These are phyloP conservation scores for Neolamprologus devosi DNA, from an alignment of 2,113 vertebrate genomes.

Conservation along the genomic window DNA sequence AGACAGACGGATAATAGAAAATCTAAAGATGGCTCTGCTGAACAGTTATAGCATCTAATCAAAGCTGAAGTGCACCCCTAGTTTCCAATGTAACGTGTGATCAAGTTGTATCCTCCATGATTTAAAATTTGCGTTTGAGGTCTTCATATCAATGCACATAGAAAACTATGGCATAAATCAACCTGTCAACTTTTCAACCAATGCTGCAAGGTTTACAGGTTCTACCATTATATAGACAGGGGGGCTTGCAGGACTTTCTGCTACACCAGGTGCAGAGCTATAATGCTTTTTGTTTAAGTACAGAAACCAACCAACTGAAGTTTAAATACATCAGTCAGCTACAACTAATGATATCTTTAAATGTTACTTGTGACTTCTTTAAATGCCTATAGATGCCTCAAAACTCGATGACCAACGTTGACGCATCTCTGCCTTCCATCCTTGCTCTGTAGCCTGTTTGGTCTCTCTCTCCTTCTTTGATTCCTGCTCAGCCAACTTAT, in stretches of 20 bases:
- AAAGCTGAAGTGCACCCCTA: background rate
- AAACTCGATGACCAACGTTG: background rate
- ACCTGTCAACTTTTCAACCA: background rate
- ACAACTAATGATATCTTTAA: background rate
- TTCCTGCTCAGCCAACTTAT: background rate
- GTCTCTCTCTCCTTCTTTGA: background rate
- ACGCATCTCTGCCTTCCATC: background rate
- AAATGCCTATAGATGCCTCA: background rate
- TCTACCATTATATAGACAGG: background rate
- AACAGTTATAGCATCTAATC: background rate
- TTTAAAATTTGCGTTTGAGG: background rate
- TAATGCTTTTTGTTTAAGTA: background rate
- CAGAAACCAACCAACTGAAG: background rate
- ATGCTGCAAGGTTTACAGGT: background rate
- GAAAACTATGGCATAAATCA: background rate
- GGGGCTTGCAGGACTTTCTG: background rate
- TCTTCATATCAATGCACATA: background rate
- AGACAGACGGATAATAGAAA: background rate
- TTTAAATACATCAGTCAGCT: background rate
- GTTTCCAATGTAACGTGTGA: background rate
- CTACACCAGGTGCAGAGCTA: background rate
- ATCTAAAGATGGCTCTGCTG: background rate
- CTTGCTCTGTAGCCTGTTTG: background rate
- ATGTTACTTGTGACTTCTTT: background rate
- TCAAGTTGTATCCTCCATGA: background rate